Conservation (phyloP, 2,888 invertebrate species). For the Phengaris alcon region DNA sequence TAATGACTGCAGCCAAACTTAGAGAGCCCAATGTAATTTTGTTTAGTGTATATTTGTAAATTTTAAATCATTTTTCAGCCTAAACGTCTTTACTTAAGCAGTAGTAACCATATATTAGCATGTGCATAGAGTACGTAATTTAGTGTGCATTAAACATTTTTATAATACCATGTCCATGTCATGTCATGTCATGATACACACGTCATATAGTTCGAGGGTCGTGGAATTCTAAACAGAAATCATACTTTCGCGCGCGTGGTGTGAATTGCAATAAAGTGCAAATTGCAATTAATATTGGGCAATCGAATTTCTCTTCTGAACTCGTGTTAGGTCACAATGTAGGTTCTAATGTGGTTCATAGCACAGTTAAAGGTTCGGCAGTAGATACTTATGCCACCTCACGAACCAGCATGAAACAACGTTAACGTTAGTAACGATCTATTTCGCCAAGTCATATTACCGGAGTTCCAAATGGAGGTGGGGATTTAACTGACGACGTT, state of each 20-base stretch:
- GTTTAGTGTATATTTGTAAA: no score
- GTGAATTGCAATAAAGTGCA: slow-evolving; percentile 33
- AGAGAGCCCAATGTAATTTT: no score
- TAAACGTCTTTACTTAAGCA: no score
- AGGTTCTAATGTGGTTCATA: neutral
- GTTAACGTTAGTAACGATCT: neutral
- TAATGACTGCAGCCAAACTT: no score
- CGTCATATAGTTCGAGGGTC: slow-evolving; percentile 24
- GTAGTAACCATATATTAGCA: no score
- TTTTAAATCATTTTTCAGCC: no score
- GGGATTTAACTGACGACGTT: no score
- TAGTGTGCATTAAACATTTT: neutral
- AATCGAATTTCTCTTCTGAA: slow-evolving; percentile 1
- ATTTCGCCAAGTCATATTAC: neutral
- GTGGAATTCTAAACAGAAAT: slow-evolving; percentile 32
- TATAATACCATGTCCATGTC: neutral
- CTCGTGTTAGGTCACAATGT: slow-evolving; percentile 12
- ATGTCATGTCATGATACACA: slow-evolving; percentile 9
- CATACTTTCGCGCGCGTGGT: slow-evolving; percentile 38
- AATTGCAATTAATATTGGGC: neutral
- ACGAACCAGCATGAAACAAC: neutral
- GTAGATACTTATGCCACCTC: neutral
- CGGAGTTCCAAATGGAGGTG: no score
- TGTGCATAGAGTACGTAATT: no score
- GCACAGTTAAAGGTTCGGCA: neutral